These are phyloP conservation scores for Lypha dubia DNA, from an alignment of 2,888 invertebrate species.

Conservation along the genomic window DNA sequence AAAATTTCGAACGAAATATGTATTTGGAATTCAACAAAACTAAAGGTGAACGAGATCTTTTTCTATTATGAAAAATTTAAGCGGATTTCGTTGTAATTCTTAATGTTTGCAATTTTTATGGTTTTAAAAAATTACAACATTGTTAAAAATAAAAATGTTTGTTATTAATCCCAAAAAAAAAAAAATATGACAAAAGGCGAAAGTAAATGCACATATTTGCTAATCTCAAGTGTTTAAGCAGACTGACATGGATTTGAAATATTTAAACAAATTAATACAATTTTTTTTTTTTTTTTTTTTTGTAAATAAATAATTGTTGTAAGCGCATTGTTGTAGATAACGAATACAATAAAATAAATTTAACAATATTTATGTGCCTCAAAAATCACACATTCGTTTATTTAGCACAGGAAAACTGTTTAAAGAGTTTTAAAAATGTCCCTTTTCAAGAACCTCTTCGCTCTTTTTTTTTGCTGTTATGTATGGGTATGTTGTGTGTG, in stretches of 20 bases:
- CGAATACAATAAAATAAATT: conserved; percentile 37
- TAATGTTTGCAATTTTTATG: conserved; percentile 51
- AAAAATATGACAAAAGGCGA: conserved; percentile 50
- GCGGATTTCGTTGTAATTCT: conserved; percentile 46
- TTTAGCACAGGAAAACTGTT: not conserved
- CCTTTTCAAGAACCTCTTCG: conserved; percentile 11
- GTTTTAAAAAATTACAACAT: conserved; percentile 50
- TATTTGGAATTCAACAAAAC: not conserved
- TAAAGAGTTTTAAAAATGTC: not conserved
- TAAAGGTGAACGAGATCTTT: not conserved
- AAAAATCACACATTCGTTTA: not conserved
- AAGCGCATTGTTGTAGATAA: not conserved
- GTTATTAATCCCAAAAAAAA: conserved; percentile 41
- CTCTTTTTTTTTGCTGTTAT: conserved; percentile 11
- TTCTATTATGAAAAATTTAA: conserved; percentile 20
- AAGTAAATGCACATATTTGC: conserved; percentile 24
- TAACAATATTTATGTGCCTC: conserved; percentile 18
- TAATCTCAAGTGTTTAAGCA: conserved; percentile 69
- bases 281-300: too few species aligned
- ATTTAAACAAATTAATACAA: conserved; percentile 40
- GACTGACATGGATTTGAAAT: conserved; percentile 31
- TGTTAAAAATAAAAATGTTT: conserved; percentile 28
- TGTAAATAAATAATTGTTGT: conserved; percentile 7
- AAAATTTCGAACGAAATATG: not conserved
- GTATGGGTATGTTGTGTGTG: not conserved